Conservation (phyloP, 2,888 invertebrate genomes). For the Elmis aenea region DNA sequence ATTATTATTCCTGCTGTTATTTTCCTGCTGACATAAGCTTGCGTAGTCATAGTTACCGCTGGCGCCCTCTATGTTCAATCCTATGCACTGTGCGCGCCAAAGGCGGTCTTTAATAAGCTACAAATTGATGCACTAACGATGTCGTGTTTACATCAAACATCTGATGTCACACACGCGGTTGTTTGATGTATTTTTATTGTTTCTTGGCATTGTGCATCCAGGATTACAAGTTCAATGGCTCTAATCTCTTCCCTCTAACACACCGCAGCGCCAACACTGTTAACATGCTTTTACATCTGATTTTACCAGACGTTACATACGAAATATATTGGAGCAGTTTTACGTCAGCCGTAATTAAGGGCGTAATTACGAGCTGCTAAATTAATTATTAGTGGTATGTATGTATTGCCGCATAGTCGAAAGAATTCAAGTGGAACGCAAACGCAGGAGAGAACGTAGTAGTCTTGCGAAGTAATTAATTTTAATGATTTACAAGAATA, state of each 20-base stretch:
- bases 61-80: slow-evolving; percentile 20
- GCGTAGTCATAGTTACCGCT: too few species aligned
- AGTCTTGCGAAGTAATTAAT: too few species aligned
- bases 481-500: too few species aligned
- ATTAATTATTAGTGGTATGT: slow-evolving; percentile 5
- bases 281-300: too few species aligned
- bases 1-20: too few species aligned
- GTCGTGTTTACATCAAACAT: slow-evolving; percentile 26
- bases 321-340: background rate
- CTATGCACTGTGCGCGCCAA: slow-evolving; percentile 14
- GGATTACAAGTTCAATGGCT: too few species aligned
- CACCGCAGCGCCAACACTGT: too few species aligned
- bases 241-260: too few species aligned
- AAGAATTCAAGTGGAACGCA: too few species aligned
- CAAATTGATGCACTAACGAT: slow-evolving; percentile 25
- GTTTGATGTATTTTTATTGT: slow-evolving; percentile 11
- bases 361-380: slow-evolving; percentile 12
- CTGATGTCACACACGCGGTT: slow-evolving; percentile 18
- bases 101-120: slow-evolving; percentile 25
- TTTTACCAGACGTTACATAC: background rate
- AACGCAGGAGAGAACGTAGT: too few species aligned
- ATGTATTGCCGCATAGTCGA: too few species aligned
- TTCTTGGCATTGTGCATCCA: slow-evolving; percentile 2
- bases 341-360: slow-evolving; percentile 10
- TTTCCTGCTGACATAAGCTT: too few species aligned